Conservation (phyloP, 2,797 vertebrate species). For the Orientallactaga sibirica region DNA sequence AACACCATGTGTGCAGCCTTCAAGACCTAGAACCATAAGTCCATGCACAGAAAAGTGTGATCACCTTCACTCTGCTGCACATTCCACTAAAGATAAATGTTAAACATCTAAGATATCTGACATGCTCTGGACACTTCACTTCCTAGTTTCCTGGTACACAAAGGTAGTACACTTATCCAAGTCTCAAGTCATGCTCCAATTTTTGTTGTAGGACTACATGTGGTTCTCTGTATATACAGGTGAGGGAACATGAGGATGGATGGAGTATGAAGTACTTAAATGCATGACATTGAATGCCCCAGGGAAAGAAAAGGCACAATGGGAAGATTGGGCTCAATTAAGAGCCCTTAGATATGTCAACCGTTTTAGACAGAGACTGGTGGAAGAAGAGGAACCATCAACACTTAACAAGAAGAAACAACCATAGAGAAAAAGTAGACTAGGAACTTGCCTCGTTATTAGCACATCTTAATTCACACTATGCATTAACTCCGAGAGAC, state of each 20-base stretch:
- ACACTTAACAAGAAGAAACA: conserved; percentile 14
- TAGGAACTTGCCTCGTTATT: not conserved
- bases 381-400: conserved; percentile 12
- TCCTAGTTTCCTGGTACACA: not conserved
- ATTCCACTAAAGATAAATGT: not conserved
- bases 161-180: not conserved
- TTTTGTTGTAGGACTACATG: not conserved
- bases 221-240: conserved; percentile 53
- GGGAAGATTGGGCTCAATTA: conserved; percentile 20
- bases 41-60: not conserved
- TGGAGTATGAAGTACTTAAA: conserved; percentile 24
- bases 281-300: conserved; percentile 23
- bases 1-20: not conserved
- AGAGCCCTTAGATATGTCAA: not conserved
- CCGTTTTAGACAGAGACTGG: not conserved
- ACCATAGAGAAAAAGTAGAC: not conserved
- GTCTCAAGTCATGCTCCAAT: not conserved
- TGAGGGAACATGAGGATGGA: conserved; percentile 13
- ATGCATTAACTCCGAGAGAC: conserved; percentile 43
- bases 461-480: not conserved
- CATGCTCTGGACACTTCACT: not conserved
- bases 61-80: not conserved
- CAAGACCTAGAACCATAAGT: not conserved
- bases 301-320: conserved; percentile 43
- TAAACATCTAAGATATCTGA: not conserved